These are phyloP conservation scores for Parus major DNA, from an alignment of 2,113 vertebrate genomes.

Conservation along the genomic window DNA sequence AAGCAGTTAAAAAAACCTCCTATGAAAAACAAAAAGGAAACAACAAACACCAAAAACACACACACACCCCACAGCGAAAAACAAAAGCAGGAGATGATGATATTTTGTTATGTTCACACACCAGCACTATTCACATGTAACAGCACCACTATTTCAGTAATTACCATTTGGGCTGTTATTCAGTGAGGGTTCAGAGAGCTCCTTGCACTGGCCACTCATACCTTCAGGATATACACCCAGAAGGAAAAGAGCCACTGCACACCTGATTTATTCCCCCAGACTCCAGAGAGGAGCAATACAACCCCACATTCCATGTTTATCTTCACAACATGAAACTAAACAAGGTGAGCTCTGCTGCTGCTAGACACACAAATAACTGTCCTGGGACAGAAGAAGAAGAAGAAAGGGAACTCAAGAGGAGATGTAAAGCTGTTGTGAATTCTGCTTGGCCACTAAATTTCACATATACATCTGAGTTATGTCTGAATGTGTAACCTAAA, in stretches of 20 bases:
- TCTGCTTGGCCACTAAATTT: not conserved
- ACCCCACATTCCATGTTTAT: not conserved
- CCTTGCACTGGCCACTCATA: not conserved
- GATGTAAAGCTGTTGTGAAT: not conserved
- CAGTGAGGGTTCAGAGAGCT: not conserved
- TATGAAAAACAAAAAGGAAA: not conserved
- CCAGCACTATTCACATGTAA: not conserved
- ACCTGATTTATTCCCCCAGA: not conserved
- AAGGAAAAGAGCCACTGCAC: not conserved
- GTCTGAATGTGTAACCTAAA: not conserved
- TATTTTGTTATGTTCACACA: not conserved
- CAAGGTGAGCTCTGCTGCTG: not conserved
- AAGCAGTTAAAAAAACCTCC: not conserved
- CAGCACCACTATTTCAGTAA: not conserved
- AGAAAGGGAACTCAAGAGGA: not conserved
- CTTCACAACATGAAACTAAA: not conserved
- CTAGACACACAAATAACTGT: not conserved
- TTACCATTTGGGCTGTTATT: not conserved
- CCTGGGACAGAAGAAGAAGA: not conserved
- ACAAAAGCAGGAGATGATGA: constrained; percentile 6
- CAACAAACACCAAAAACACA: not conserved
- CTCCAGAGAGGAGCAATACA: not conserved
- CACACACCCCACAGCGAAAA: not conserved
- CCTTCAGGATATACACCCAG: not conserved
- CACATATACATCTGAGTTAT: not conserved